Conservation (phyloP, 2,888 invertebrate species). For the Camptogramma bilineatum region DNA sequence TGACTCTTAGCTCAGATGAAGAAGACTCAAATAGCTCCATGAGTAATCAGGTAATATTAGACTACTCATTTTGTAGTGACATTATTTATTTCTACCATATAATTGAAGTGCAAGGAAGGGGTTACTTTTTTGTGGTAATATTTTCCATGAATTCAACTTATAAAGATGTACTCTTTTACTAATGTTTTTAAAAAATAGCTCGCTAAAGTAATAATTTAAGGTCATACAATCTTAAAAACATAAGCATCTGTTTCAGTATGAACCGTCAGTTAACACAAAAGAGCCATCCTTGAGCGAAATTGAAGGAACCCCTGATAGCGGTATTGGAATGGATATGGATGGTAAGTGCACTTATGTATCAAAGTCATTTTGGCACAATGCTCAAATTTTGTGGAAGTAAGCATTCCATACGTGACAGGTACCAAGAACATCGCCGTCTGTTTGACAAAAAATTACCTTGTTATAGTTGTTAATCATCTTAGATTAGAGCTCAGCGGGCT, state of each 20-base stretch:
- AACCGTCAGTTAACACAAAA: slow-evolving; percentile 70
- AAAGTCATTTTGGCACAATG: no score
- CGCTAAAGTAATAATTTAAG: neutral
- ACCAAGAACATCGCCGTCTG: no score
- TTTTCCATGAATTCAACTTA: no score
- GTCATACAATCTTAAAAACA: slow-evolving; percentile 10
- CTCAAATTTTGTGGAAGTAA: no score
- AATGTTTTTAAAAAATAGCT: no score
- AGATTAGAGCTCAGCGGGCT: no score
- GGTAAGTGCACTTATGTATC: slow-evolving; percentile 58
- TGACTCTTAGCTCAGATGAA: slow-evolving; percentile 90
- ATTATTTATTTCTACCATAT: neutral
- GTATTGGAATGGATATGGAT: slow-evolving; percentile 68
- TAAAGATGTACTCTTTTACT: no score
- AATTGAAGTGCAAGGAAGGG: no score
- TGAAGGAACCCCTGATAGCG: slow-evolving; percentile 72
- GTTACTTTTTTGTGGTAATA: no score
- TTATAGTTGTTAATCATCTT: no score
- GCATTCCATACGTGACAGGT: no score
- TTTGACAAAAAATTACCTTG: no score
- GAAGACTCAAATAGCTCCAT: slow-evolving; percentile 86
- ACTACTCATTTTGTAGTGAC: neutral
- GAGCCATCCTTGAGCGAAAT: slow-evolving; percentile 80
- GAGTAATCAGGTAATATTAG: slow-evolving; percentile 67
- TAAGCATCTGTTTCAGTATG: slow-evolving; percentile 62